Conservation (phyloP, 2,797 vertebrate genomes). For the Oreortyx pictus region DNA sequence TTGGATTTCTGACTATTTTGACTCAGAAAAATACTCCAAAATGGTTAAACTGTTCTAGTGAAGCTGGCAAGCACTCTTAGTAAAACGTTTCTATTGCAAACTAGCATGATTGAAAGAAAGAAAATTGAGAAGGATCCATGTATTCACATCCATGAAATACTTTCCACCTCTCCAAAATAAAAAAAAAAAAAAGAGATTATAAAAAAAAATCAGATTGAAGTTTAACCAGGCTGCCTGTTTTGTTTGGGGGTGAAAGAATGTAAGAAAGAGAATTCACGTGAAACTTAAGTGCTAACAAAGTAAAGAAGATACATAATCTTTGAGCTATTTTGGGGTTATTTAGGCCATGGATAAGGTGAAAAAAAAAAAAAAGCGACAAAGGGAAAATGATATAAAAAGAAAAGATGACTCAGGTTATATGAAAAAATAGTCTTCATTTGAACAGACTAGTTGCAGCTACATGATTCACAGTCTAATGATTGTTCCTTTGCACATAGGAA, state of each 20-base stretch:
- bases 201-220: not conserved
- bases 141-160: not conserved
- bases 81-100: not conserved
- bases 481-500: not conserved
- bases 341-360: not conserved
- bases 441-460: not conserved
- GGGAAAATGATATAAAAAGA: not conserved
- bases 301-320: not conserved
- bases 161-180: not conserved
- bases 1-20: not conserved
- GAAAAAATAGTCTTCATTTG: slow-evolving; percentile 15
- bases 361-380: not conserved
- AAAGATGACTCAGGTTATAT: not conserved
- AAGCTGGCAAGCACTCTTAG: not conserved
- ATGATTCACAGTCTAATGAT: not conserved
- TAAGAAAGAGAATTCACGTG: not conserved
- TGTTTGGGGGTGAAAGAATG: not conserved
- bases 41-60: not conserved
- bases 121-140: not conserved
- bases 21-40: not conserved
- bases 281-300: not conserved
- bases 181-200: not conserved
- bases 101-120: not conserved
- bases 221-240: not conserved
- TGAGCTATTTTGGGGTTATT: slow-evolving; percentile 20